phyloP scores from a whole-genome alignment of 2,888 invertebrate species.

The Limnephilus marmoratus region DNA sequence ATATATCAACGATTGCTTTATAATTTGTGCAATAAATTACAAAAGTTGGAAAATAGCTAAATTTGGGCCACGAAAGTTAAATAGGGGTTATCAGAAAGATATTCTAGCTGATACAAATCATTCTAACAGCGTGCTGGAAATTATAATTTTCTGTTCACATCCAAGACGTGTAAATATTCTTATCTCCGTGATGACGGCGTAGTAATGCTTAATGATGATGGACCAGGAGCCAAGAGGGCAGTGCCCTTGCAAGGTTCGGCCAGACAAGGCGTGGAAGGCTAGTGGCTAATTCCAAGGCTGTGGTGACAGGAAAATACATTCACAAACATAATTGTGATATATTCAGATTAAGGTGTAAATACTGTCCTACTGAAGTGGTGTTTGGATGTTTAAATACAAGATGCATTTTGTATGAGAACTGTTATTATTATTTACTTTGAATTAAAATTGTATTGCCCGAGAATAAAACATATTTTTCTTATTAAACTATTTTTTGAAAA shows the following conservation, averaged over 20 bases:
- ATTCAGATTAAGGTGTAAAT: no score
- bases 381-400: no score
- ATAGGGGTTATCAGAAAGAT: not conserved
- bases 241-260: conserved; percentile 19
- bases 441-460: no score
- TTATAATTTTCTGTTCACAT: not conserved
- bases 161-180: not conserved
- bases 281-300: conserved; percentile 10
- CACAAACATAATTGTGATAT: not conserved
- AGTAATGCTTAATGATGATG: not conserved
- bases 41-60: no score
- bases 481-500: no score
- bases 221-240: not conserved
- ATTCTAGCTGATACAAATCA: not conserved
- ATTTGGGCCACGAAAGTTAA: not conserved
- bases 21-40: no score
- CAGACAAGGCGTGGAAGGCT: not conserved
- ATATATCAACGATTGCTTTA: no score
- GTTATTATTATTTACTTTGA: no score
- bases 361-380: no score
- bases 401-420: no score
- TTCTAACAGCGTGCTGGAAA: conserved; percentile 4
- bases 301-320: not conserved
- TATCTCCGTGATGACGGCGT: not conserved
- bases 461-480: no score